Conservation (phyloP, 2,888 invertebrate species). For the Blera fallax region DNA sequence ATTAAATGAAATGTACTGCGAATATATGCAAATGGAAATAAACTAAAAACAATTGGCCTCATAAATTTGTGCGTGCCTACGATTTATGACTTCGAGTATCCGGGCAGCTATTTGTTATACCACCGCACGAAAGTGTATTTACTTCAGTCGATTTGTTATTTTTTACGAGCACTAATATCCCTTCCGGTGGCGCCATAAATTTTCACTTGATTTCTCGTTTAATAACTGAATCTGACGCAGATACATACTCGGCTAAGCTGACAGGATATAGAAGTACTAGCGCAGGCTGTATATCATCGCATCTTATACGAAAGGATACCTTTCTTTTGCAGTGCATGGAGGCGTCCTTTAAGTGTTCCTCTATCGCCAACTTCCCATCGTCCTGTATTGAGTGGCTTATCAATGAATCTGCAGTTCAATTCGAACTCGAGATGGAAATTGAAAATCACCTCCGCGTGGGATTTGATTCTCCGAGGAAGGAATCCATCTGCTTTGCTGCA, state of each 20-base stretch:
- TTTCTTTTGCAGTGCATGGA: background rate
- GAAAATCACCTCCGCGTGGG: slow-evolving; percentile 51
- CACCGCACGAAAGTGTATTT: slow-evolving; percentile 30
- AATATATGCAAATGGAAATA: slow-evolving; percentile 55
- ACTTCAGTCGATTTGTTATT: slow-evolving; percentile 44
- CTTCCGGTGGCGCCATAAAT: slow-evolving; percentile 44
- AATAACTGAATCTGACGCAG: slow-evolving; percentile 40
- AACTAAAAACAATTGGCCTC: slow-evolving; percentile 53
- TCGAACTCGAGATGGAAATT: slow-evolving; percentile 57
- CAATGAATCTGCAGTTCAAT: slow-evolving; percentile 21
- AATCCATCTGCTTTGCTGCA: slow-evolving; percentile 16
- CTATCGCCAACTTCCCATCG: background rate
- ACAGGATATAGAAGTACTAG: background rate
- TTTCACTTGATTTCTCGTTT: slow-evolving; percentile 43
- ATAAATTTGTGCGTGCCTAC: slow-evolving; percentile 50
- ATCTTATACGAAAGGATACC: background rate
- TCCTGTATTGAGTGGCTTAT: slow-evolving; percentile 12
- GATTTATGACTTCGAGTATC: slow-evolving; percentile 42
- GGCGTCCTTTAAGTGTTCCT: background rate
- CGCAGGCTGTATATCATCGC: background rate
- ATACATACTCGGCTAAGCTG: background rate
- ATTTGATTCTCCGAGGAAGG: slow-evolving; percentile 51
- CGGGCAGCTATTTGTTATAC: slow-evolving; percentile 46
- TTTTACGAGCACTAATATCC: slow-evolving; percentile 52
- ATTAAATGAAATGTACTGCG: slow-evolving; percentile 40